These are phyloP conservation scores for Nanorana parkeri DNA, from an alignment of 2,113 vertebrate genomes.

Conservation along the genomic window DNA sequence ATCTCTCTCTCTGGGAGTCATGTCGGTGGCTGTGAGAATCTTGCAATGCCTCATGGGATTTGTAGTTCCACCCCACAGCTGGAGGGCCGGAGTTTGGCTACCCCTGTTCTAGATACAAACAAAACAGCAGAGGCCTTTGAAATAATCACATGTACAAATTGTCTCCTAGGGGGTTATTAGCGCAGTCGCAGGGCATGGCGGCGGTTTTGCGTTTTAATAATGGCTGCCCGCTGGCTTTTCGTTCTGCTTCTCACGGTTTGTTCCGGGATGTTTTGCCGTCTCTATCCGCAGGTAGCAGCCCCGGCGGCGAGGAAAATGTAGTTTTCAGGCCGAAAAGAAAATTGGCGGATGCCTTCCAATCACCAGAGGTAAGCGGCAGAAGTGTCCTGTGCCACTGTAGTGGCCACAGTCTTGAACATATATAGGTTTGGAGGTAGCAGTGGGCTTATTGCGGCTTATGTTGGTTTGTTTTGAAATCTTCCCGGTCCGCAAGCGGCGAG, in stretches of 20 bases:
- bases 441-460: constrained; percentile 21
- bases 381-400: neutral
- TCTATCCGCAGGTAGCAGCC: constrained; percentile 62
- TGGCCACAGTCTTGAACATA: neutral
- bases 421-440: neutral
- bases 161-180: neutral
- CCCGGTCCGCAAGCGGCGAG: constrained; percentile 63
- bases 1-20: no score
- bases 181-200: neutral
- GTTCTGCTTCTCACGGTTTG: neutral
- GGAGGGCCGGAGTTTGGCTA: no score
- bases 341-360: constrained; percentile 71
- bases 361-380: constrained; percentile 79
- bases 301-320: constrained; percentile 84
- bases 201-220: constrained; percentile 1
- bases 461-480: neutral
- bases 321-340: constrained; percentile 72
- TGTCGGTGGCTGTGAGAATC: no score
- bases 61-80: no score
- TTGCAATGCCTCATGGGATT: no score
- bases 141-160: neutral
- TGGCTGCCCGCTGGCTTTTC: neutral
- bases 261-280: constrained; percentile 21
- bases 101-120: no score
- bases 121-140: neutral